Evolutionary conservation across 2,113 vertebrate genomes (phyloP).

Genomic region (Arenaria interpres): DNA sequence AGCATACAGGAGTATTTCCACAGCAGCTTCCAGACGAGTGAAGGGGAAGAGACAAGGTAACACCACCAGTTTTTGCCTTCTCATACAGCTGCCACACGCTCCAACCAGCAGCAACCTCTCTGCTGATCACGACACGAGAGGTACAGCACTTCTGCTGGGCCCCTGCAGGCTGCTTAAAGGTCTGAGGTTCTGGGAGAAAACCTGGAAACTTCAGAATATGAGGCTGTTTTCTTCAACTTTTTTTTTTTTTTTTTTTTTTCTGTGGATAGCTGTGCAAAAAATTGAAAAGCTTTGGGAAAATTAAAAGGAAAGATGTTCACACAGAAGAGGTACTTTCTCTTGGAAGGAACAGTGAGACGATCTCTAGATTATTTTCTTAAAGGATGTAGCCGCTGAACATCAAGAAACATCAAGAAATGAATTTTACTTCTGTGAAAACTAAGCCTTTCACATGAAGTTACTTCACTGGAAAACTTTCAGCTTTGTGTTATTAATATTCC

Average conservation of each 20-base stretch:
- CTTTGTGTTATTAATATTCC: neutral
- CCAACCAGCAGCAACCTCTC: neutral
- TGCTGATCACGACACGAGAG: neutral
- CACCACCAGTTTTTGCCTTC: accelerated
- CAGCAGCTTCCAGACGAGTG: neutral
- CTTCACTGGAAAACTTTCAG: neutral
- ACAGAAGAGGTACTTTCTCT: neutral
- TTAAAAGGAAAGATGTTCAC: neutral
- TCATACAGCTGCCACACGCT: accelerated
- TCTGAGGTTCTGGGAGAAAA: neutral
- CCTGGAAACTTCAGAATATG: neutral
- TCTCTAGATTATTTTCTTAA: neutral
- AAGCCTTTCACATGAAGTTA: accelerated
- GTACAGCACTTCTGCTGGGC: neutral
- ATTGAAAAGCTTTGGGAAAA: neutral
- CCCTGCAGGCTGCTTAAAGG: neutral
- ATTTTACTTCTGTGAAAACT: neutral
- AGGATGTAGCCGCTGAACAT: neutral
- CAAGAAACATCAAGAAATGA: neutral
- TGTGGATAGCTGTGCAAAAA: neutral
- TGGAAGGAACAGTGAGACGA: neutral
- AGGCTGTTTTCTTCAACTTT: neutral
- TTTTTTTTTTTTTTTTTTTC: neutral
- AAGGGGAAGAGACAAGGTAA: neutral
- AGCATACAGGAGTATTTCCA: neutral